Conservation (phyloP, 2,888 invertebrate genomes). For the Syrista parreyssii region DNA sequence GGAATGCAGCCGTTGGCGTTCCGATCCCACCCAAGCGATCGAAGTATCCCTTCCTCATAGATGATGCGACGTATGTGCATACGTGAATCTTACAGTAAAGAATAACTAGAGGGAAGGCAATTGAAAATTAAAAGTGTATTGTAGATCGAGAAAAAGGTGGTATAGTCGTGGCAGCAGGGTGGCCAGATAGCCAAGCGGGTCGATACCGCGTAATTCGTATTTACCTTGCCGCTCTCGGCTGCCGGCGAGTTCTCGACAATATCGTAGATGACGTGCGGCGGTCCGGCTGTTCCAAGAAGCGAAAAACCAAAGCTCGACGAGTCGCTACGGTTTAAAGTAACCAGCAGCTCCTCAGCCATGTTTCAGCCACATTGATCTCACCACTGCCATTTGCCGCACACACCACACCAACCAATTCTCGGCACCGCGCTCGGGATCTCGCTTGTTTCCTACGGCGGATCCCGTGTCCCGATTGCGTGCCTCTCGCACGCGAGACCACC, state of each 20-base stretch:
- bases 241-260: constrained; percentile 94
- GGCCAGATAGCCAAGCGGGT: constrained; percentile 39
- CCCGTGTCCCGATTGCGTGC: not conserved
- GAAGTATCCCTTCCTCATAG: constrained; percentile 27
- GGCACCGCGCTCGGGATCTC: not conserved
- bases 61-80: too few species aligned
- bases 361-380: constrained; percentile 49
- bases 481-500: constrained; percentile 1
- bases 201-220: constrained; percentile 51
- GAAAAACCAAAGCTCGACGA: constrained; percentile 92
- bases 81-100: too few species aligned
- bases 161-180: not conserved
- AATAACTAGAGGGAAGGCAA: too few species aligned
- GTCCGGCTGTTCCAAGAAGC: constrained; percentile 88
- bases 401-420: not conserved
- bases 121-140: too few species aligned
- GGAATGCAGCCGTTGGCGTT: constrained; percentile 50
- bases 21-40: constrained; percentile 48
- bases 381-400: constrained; percentile 25
- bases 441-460: too few species aligned
- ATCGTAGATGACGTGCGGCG: constrained; percentile 93
- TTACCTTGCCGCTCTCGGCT: constrained; percentile 89
- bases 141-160: not conserved
- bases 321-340: constrained; percentile 88
- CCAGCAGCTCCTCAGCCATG: constrained; percentile 92